phyloP scores from a whole-genome alignment of 2,888 invertebrate species.

The Caenorhabditis sulstoni region DNA sequence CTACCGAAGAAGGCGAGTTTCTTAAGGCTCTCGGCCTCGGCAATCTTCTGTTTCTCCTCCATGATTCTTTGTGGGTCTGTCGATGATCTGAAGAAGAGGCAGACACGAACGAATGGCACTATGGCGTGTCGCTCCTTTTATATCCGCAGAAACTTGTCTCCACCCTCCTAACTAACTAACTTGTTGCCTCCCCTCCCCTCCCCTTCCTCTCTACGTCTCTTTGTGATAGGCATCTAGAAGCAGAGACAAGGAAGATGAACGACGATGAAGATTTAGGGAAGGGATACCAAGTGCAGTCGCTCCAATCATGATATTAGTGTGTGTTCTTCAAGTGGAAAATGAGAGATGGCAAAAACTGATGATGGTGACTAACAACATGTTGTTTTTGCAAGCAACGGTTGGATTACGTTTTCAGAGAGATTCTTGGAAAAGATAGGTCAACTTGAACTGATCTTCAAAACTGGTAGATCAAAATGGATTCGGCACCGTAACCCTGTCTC shows the following conservation, averaged over 20 bases:
- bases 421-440: no score
- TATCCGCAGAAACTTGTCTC: slow-evolving; percentile 31
- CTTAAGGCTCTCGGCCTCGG: slow-evolving; percentile 75
- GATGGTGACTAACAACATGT: no score
- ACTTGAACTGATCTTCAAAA: no score
- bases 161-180: slow-evolving; percentile 3
- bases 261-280: not conserved
- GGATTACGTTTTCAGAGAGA: no score
- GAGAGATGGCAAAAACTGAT: no score
- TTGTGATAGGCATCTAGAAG: not conserved
- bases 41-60: slow-evolving; percentile 70
- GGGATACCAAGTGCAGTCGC: not conserved
- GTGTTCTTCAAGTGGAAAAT: no score
- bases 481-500: no score
- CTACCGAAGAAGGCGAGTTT: slow-evolving; percentile 77
- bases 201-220: not conserved
- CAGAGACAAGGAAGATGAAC: not conserved
- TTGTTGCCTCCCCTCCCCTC: slow-evolving; percentile 15
- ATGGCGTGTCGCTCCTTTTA: slow-evolving; percentile 24
- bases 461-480: no score
- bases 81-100: not conserved
- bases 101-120: slow-evolving; percentile 50
- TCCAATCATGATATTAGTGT: no score
- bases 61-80: slow-evolving; percentile 19
- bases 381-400: no score